Base-by-base conservation (phyloP, 2,888 invertebrate genomes). In the Galerucella nymphaeae region DNA sequence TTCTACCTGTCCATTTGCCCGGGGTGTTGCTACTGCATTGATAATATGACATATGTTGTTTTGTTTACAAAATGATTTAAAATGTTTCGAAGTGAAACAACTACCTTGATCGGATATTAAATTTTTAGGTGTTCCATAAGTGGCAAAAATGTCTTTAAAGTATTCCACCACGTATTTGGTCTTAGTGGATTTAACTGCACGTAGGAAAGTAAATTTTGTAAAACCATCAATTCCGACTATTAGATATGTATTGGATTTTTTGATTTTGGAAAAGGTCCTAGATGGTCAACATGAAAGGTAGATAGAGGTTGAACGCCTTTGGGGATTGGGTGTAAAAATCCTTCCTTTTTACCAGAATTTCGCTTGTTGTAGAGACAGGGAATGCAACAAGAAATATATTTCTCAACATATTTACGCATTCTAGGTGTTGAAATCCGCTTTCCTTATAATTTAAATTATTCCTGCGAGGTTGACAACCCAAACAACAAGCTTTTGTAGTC, bases 351-450 rank as follows among this genome's bases (percentile, higher is more conserved):
- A 50, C 72, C 76, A 30, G 23, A 14, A 50, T 42, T 68, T 20
- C 62, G 38, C 64, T 74, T 76, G 16, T 71, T 72, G 30, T 74
- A 76, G 14, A 72, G 14, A 30, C 74, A 76, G 14, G 61, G 70
- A 58, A 75, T 68, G 63, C 74, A 75, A 62, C 74, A 75, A 14
- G 66, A 73, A 4, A 87, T 84, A 74, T 87, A 86, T 65, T 84
- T 81, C 66, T 82, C 81, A 0, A 86, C 82, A 64, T 84, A 48
- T 48, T 48, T 48, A 13, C 14, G 48, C 48, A 48, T 48, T 48
- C 5, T 11, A 1, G n/a, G n/a, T n/a, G n/a, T n/a, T n/a, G n/a
- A n/a, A n/a, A n/a, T n/a, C n/a, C n/a, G n/a, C n/a, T n/a, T n/a
- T n/a, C n/a, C n/a, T n/a, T n/a, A n/a, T n/a, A n/a, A n/a, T n/a